Evolutionary conservation across 2,888 invertebrate species (phyloP), one percentile per base, ranked within the genome.

Genomic region (Plemyria rubiginata): DNA sequence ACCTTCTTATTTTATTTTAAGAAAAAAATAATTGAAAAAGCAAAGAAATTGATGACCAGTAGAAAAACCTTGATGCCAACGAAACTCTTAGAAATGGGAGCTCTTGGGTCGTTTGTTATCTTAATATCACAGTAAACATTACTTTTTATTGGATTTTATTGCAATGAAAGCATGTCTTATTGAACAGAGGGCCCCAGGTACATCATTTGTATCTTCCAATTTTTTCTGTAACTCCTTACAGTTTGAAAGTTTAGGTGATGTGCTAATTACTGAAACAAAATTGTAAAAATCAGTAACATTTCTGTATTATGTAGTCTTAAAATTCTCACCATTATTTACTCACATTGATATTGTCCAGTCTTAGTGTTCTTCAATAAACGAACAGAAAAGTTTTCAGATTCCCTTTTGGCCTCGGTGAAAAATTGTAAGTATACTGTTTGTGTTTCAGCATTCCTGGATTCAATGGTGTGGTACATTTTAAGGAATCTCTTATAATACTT

Each of bases 401-500:
- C 89, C 60, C 84, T 90, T 72, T 83, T 91, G 4, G 82, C 68
- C 73, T 92, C 92, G 41, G 88, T 89, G 63, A 92, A 92, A 69
- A 90, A 92, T 69, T 93, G 91, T 0, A 92, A 51, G 72, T 80
- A 89, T 55, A 92, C 80, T 36, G 74, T 79, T 70, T 89, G 88
- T 13, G 75, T 78, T 5, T 75, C 75, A 41, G 71, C 75, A 58
- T 72, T 80, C 66, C 70, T 85, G 0, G 82, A 75, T 74, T 92
- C 90, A 68, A 90, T 82, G 2, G 85, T 84, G 60, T 81, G 89
- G 67, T 93, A 92, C 52, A 92, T 82, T 68, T 88, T 92, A 13
- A 93, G 75, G 69, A 77, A 84, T 62, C 86, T 92, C 65, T 91
- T 93, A 55, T 89, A 92, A 75, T 79, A 87, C 66, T 91, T 92